These are phyloP conservation scores for Carpatolechia fugitivella DNA, from an alignment of 2,888 invertebrate genomes.

Conservation along the genomic window DNA sequence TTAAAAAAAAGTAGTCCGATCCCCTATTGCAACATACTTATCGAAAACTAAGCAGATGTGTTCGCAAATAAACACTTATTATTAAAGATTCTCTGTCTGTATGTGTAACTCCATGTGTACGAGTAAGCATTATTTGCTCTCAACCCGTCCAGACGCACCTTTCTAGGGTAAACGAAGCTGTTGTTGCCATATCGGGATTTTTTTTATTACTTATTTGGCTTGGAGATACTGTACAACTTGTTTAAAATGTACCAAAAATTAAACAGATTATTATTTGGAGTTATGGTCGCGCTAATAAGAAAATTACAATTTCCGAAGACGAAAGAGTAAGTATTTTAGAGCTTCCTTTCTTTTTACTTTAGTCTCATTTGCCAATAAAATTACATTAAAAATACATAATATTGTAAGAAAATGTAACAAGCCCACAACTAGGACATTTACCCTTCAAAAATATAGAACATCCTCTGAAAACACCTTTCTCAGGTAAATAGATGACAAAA, in stretches of 20 bases:
- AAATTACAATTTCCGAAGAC: too few relatives aligned
- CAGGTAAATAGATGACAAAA: constrained; percentile 46
- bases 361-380: too few relatives aligned
- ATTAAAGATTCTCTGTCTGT: constrained; percentile 32
- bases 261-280: too few relatives aligned
- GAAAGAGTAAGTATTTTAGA: too few relatives aligned
- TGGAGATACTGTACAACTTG: too few relatives aligned
- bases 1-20: too few relatives aligned
- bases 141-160: constrained; percentile 62
- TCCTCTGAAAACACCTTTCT: constrained; percentile 46
- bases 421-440: constrained; percentile 28
- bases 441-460: constrained; percentile 27
- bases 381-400: too few relatives aligned
- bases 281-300: too few relatives aligned
- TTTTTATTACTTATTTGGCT: background rate
- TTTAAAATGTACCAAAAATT: too few relatives aligned
- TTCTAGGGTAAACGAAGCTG: constrained; percentile 39
- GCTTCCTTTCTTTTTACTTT: too few relatives aligned
- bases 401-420: too few relatives aligned
- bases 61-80: constrained; percentile 63
- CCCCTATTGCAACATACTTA: constrained; percentile 10
- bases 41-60: constrained; percentile 47
- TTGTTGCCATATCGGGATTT: constrained; percentile 14
- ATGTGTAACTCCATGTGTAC: constrained; percentile 21
- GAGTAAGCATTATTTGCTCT: constrained; percentile 27